Base-by-base conservation (phyloP, 2,113 vertebrate genomes). In the Eleginops maclovinus region DNA sequence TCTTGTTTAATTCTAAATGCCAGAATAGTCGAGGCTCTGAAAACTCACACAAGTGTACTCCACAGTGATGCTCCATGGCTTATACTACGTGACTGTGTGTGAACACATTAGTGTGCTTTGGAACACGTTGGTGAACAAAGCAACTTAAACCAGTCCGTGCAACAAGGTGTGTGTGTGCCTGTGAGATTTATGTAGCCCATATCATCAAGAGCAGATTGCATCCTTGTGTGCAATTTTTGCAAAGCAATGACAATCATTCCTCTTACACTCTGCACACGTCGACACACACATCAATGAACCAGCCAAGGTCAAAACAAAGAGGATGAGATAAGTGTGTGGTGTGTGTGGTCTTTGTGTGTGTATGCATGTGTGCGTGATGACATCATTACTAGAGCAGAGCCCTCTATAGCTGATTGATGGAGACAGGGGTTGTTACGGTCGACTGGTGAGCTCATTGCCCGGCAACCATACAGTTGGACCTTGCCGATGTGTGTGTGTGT, bases 371-470 rank as follows among this genome's bases (percentile, higher is more conserved):
- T 74, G 72, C 55, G 66, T 62, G 79, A 81, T 91, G 88, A 90
- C 87, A 91, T 87, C 88, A 92, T 88, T 84, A 89, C 90, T 89
- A 88, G 72, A 86, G 84, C 72, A 76, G 62, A 86, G 84, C 87
- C 86, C 86, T 88, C 68, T 72, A 79, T 54, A 59, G 83, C 62
- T 84, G 89, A 92, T 86, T 91, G 91, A 92, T 89, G 65, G 79
- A 82, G 84, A 85, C 71, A 69, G 71, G 58, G 84, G 84, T 79
- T 84, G 83, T 88, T 90, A 82, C 76, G 87, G 82, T 84, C 16
- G 28, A 84, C 69, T 64, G 84, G 75, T 79, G 60, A 89, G 88
- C 86, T 87, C 86, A 91, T 73, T 77, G 84, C 88, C 76, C 80
- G 7, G 80, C 82, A 87, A 90, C 76, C 82, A 88, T 65, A 85